Percentiles rank a stretch among this genome's conserved stretches.
Evolutionary conservation across 1,140 invertebrate species (phyloP).

Genomic region (Pseudomyrmex cubaensis): DNA sequence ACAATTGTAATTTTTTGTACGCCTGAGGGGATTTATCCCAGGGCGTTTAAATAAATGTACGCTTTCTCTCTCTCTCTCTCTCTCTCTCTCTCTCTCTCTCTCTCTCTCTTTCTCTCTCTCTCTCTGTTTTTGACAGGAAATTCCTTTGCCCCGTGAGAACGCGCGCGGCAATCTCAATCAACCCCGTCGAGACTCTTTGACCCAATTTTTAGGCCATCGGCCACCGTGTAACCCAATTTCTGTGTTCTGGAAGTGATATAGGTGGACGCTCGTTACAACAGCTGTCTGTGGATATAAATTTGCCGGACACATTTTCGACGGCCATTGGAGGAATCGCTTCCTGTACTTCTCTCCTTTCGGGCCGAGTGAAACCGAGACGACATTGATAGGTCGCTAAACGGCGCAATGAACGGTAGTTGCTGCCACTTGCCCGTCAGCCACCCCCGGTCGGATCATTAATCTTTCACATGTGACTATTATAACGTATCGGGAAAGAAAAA

Average conservation of each 20-base stretch:
- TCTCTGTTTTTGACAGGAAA: constrained; percentile 36
- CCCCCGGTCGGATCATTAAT: constrained; percentile 19
- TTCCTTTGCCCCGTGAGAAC: constrained; percentile 14
- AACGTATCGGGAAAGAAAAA: not conserved
- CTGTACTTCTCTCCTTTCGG: constrained; percentile 1
- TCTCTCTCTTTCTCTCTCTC: too few relatives aligned
- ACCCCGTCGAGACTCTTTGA: constrained; percentile 53
- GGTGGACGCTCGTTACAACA: constrained; percentile 15
- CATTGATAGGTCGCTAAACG: constrained; percentile 45
- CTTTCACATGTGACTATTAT: not conserved
- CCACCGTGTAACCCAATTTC: constrained; percentile 57
- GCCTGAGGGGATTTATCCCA: too few relatives aligned
- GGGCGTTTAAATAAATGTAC: too few relatives aligned
- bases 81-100: too few relatives aligned
- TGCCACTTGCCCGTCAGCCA: not conserved
- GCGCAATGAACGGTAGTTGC: not conserved
- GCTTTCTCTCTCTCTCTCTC: too few relatives aligned
- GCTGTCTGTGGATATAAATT: constrained; percentile 63
- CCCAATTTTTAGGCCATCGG: constrained; percentile 58
- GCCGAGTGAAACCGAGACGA: constrained; percentile 53
- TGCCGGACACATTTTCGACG: constrained; percentile 58
- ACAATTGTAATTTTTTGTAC: too few relatives aligned
- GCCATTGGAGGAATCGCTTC: constrained; percentile 60
- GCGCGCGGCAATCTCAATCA: constrained; percentile 46
- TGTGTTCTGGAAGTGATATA: constrained; percentile 57